phyloP scores from a whole-genome alignment of 2,797 vertebrate species.

The Eulemur mongoz region DNA sequence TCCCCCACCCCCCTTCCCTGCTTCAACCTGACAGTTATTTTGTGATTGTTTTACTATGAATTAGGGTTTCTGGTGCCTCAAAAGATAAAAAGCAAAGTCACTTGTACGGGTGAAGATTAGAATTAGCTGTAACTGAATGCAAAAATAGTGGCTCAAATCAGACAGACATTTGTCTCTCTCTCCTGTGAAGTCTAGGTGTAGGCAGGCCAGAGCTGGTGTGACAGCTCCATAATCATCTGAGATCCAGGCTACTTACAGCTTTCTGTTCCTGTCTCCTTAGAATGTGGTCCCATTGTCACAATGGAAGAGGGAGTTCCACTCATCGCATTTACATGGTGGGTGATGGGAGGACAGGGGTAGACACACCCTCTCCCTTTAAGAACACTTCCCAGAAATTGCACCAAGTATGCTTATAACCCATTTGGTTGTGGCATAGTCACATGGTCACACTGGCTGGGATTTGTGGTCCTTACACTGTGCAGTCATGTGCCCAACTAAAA shows the following conservation, averaged over 20 bases:
- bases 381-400: neutral
- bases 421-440: neutral
- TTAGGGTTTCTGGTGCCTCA: neutral
- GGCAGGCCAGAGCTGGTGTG: neutral
- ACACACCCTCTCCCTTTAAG: neutral
- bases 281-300: neutral
- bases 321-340: neutral
- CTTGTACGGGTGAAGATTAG: neutral
- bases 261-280: neutral
- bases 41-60: neutral
- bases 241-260: neutral
- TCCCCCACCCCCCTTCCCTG: neutral
- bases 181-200: neutral
- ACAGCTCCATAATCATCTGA: neutral
- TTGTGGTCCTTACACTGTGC: neutral
- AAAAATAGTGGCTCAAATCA: neutral
- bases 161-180: neutral
- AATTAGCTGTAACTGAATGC: neutral
- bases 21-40: neutral
- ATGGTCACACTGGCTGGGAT: neutral
- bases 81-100: neutral
- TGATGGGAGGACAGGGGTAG: too few relatives aligned
- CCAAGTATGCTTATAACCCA: neutral
- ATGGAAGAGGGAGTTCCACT: neutral
- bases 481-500: neutral